A percentile compares a stretch with the other conserved stretches of the same genome.
phyloP scores from a whole-genome alignment of 1,140 invertebrate genomes.

The Chrysomallon squamiferum region DNA sequence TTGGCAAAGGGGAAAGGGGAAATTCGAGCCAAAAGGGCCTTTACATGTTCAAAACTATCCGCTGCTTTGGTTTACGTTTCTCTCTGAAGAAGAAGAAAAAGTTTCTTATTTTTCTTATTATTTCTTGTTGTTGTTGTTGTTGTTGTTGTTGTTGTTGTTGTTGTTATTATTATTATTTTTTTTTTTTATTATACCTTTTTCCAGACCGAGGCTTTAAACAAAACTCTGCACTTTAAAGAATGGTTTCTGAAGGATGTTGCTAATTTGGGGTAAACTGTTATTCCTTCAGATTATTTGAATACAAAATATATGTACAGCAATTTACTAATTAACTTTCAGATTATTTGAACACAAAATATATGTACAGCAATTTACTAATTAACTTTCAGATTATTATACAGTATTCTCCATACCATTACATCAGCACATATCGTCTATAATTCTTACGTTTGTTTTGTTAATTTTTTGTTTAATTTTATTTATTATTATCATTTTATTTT shows the following conservation, averaged over 20 bases:
- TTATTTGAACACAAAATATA: background rate
- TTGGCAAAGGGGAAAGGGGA: too few relatives aligned
- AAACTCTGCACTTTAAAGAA: constrained; percentile 37
- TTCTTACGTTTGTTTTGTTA: background rate
- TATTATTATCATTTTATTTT: background rate
- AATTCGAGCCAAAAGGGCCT: background rate
- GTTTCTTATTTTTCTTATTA: background rate
- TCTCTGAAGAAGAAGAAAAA: background rate
- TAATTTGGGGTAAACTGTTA: constrained; percentile 38
- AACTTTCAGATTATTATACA: background rate
- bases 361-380: background rate
- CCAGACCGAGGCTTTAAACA: constrained; percentile 39
- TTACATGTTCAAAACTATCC: background rate
- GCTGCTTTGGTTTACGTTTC: background rate
- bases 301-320: too few relatives aligned
- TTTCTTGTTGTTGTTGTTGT: background rate
- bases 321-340: background rate
- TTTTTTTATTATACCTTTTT: background rate
- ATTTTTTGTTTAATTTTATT: too few relatives aligned
- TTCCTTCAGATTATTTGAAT: too few relatives aligned
- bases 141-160: background rate
- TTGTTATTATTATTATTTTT: background rate
- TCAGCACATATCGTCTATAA: background rate
- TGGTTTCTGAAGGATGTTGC: constrained; percentile 48
- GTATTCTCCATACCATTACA: background rate